These are phyloP conservation scores for Ophioninae sp. DNA, from an alignment of 2,888 invertebrate species.

Conservation along the genomic window DNA sequence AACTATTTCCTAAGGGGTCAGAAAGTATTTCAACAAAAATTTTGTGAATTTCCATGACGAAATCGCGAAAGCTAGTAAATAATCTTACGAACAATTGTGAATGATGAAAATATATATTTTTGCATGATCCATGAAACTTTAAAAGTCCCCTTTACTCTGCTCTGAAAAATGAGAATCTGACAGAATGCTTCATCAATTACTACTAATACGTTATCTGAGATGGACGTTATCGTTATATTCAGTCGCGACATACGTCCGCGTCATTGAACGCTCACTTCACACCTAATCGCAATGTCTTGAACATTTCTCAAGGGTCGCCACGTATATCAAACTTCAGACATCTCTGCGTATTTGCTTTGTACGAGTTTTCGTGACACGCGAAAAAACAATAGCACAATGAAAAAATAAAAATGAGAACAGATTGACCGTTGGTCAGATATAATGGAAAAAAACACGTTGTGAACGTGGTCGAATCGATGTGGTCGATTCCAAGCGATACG, in stretches of 20 bases:
- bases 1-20: no score
- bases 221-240: conserved; percentile 21
- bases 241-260: background rate
- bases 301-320: conserved; percentile 39
- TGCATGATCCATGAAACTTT: background rate
- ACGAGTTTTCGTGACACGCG: conserved; percentile 11
- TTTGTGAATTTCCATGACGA: no score
- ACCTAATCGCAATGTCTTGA: conserved; percentile 13
- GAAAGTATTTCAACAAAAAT: no score
- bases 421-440: conserved; percentile 32
- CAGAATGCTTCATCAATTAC: background rate
- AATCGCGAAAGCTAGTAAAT: no score
- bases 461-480: conserved; percentile 36
- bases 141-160: background rate
- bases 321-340: conserved; percentile 60
- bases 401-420: background rate
- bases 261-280: conserved; percentile 51
- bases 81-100: background rate
- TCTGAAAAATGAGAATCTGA: background rate
- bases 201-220: conserved; percentile 43
- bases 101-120: background rate
- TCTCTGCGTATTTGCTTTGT: conserved; percentile 20
- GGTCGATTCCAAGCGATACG: conserved; percentile 47
- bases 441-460: background rate
- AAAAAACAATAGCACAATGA: no score